Conservation (phyloP, 2,113 vertebrate species). For the Pandion haliaetus region DNA sequence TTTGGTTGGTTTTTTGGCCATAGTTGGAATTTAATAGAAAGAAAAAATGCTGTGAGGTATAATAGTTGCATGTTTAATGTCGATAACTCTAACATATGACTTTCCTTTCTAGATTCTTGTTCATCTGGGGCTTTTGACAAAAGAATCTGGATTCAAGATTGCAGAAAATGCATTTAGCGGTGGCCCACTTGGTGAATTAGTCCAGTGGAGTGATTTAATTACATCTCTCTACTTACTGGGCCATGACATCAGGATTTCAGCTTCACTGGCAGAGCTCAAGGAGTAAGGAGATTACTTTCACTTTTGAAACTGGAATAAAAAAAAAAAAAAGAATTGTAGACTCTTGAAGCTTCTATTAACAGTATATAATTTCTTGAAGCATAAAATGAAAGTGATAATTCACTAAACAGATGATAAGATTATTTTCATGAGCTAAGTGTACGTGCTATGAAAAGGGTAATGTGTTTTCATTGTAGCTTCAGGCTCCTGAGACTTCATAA, state of each 20-base stretch:
- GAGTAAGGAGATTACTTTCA: slow-evolving; percentile 90
- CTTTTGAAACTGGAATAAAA: slow-evolving; percentile 68
- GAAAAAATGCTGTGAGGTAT: neutral
- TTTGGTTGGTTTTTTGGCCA: neutral
- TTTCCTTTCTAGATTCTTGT: slow-evolving; percentile 86
- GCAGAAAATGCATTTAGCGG: slow-evolving; percentile 98
- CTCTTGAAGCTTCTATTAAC: slow-evolving; percentile 66
- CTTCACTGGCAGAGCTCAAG: slow-evolving; percentile 97
- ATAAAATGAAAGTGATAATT: slow-evolving; percentile 75
- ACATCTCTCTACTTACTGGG: slow-evolving; percentile 97
- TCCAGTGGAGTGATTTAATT: slow-evolving; percentile 99
- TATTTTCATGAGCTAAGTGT: slow-evolving; percentile 75
- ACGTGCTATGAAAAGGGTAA: slow-evolving; percentile 69
- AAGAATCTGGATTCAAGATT: slow-evolving; percentile 99
- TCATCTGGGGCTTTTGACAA: slow-evolving; percentile 95
- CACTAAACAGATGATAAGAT: slow-evolving; percentile 75
- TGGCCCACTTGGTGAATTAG: slow-evolving; percentile 94
- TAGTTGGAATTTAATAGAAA: neutral
- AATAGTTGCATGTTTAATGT: neutral
- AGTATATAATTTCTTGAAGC: slow-evolving; percentile 67
- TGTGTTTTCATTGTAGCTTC: slow-evolving; percentile 73
- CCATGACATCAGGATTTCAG: slow-evolving; percentile 95
- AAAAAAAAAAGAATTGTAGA: slow-evolving; percentile 64
- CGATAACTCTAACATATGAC: neutral
- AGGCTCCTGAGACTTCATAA: slow-evolving; percentile 70